Evolutionary conservation across 2,888 invertebrate species (phyloP).

Genomic region (Ectropis crepuscularia): DNA sequence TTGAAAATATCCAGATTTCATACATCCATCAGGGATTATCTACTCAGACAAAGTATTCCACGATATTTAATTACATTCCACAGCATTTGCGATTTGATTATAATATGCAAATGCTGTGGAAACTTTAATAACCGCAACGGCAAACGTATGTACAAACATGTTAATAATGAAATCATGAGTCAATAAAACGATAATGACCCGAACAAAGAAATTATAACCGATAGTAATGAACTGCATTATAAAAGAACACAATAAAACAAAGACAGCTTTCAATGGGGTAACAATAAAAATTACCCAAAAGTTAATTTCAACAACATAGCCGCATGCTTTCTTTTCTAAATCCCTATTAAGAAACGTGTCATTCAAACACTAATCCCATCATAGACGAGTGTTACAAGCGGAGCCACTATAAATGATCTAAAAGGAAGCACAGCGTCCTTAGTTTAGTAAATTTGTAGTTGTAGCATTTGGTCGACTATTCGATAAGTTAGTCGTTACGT

Average conservation of each 20-base stretch:
- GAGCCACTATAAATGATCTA: not conserved
- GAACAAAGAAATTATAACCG: not conserved
- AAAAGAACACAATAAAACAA: constrained; percentile 16
- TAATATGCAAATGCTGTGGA: no score
- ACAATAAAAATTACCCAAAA: constrained; percentile 24
- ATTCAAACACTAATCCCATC: constrained; percentile 38
- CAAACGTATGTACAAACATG: constrained; percentile 6
- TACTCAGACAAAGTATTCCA: no score
- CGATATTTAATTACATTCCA: no score
- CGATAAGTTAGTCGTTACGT: not conserved
- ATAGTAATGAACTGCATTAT: constrained; percentile 1
- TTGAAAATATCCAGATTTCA: no score
- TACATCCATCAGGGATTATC: no score
- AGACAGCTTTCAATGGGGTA: constrained; percentile 18
- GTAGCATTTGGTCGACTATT: not conserved
- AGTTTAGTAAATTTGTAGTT: not conserved
- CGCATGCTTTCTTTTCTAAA: constrained; percentile 25
- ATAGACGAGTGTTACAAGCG: not conserved
- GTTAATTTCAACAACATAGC: constrained; percentile 22
- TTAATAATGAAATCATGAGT: constrained; percentile 22
- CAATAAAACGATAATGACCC: constrained; percentile 21
- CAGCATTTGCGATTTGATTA: no score
- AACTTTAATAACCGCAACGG: no score
- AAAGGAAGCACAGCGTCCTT: not conserved
- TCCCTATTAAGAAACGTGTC: constrained; percentile 16